These are phyloP conservation scores for Pterophyllum scalare DNA, from an alignment of 2,113 vertebrate genomes.

Conservation along the genomic window DNA sequence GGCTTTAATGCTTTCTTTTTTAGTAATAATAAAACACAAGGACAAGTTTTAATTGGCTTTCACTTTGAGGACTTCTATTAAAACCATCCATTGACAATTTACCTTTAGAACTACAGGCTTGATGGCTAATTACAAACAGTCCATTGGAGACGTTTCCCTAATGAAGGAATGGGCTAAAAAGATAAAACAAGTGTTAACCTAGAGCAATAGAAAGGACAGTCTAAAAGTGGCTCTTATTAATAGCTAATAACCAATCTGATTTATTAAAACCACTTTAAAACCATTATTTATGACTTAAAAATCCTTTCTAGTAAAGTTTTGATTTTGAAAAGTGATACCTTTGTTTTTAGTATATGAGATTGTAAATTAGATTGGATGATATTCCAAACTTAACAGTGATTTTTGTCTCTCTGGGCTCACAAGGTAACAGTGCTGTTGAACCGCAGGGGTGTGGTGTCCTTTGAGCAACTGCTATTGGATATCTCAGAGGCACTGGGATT, in stretches of 20 bases:
- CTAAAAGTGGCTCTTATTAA: neutral
- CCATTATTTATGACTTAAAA: neutral
- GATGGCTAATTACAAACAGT: no score
- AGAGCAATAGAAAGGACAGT: neutral
- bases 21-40: neutral
- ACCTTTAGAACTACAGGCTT: no score
- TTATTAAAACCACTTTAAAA: neutral
- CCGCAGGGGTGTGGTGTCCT: conserved; percentile 90
- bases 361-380: neutral
- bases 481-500: conserved; percentile 94
- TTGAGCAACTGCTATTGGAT: conserved; percentile 90
- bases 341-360: neutral
- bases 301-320: neutral
- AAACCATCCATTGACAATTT: no score
- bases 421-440: conserved; percentile 88
- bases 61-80: no score
- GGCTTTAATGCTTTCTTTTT: neutral
- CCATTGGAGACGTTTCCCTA: neutral
- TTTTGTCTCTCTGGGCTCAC: neutral
- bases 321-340: neutral
- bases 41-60: neutral
- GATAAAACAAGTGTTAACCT: neutral
- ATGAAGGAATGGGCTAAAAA: neutral
- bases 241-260: neutral
- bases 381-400: neutral